These are phyloP conservation scores for Homalodisca vitripennis DNA, from an alignment of 1,140 invertebrate genomes.

Conservation along the genomic window DNA sequence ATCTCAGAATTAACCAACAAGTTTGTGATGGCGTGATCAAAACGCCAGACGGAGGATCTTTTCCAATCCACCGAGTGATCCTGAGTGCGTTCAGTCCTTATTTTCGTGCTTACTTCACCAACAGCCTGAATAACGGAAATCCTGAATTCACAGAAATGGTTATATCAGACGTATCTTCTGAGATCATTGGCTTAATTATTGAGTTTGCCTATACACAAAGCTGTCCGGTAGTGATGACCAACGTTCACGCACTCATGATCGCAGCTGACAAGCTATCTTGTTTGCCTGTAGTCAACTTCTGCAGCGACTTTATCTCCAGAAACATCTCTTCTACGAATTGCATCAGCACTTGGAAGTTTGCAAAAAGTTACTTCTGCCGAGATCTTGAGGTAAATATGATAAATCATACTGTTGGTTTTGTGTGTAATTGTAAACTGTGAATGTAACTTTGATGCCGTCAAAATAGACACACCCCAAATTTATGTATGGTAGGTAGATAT, in stretches of 20 bases:
- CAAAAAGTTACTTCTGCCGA: slow-evolving; percentile 63
- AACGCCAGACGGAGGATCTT: slow-evolving; percentile 59
- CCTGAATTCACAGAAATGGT: slow-evolving; percentile 52
- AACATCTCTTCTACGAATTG: slow-evolving; percentile 60
- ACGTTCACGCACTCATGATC: slow-evolving; percentile 60
- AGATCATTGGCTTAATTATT: slow-evolving; percentile 54
- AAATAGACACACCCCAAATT: too few species aligned
- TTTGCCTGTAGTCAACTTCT: slow-evolving; percentile 60
- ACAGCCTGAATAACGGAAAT: slow-evolving; percentile 50
- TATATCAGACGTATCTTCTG: slow-evolving; percentile 43
- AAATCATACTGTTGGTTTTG: background rate
- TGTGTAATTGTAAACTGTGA: background rate
- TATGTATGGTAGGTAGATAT: too few species aligned
- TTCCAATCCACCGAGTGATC: slow-evolving; percentile 63
- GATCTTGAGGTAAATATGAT: slow-evolving; percentile 55
- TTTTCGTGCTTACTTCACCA: slow-evolving; percentile 64
- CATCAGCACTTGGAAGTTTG: slow-evolving; percentile 68
- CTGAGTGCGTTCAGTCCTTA: slow-evolving; percentile 65
- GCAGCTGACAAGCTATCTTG: slow-evolving; percentile 65
- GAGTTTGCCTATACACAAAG: slow-evolving; percentile 66
- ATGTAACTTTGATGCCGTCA: too few species aligned
- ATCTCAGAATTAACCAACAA: slow-evolving; percentile 42
- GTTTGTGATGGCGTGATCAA: slow-evolving; percentile 58
- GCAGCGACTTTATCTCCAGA: slow-evolving; percentile 56
- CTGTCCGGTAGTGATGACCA: slow-evolving; percentile 56